A percentile compares a stretch with the other conserved stretches of the same genome.
Evolutionary conservation across 2,113 vertebrate genomes (phyloP).

Genomic region (Dromas ardeola): DNA sequence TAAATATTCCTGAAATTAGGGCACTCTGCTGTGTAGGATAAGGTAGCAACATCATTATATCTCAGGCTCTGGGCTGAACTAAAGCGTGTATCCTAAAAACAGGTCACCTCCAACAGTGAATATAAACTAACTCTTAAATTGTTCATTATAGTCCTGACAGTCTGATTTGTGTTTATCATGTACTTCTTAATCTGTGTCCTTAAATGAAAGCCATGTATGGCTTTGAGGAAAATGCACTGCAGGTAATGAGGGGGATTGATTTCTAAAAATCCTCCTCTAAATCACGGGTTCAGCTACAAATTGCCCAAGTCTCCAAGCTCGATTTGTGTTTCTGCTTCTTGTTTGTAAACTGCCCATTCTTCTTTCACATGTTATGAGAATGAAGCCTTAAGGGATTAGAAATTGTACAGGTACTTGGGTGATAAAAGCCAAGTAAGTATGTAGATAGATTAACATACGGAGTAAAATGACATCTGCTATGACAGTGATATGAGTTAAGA

Average conservation of each 20-base stretch:
- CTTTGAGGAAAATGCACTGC: neutral
- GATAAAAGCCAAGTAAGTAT: neutral
- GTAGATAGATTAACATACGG: neutral
- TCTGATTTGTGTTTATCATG: neutral
- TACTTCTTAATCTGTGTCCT: conserved; percentile 30
- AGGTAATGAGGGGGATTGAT: neutral
- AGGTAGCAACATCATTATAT: neutral
- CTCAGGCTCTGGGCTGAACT: neutral
- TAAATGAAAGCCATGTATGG: neutral
- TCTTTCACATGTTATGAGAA: neutral
- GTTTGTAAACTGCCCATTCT: neutral
- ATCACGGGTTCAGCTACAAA: neutral
- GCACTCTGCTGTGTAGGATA: neutral
- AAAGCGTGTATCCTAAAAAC: neutral
- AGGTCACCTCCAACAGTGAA: conserved; percentile 20
- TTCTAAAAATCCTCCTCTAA: neutral
- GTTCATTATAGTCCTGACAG: neutral
- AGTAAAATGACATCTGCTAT: neutral
- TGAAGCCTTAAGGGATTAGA: neutral
- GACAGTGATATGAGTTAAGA: neutral
- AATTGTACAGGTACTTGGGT: neutral
- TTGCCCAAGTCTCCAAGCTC: neutral
- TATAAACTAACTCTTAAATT: conserved; percentile 16
- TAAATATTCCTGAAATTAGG: conserved; percentile 10
- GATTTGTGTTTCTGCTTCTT: neutral